Base-by-base conservation (phyloP, 2,113 vertebrate genomes). In the Melanotaenia duboulayi region DNA sequence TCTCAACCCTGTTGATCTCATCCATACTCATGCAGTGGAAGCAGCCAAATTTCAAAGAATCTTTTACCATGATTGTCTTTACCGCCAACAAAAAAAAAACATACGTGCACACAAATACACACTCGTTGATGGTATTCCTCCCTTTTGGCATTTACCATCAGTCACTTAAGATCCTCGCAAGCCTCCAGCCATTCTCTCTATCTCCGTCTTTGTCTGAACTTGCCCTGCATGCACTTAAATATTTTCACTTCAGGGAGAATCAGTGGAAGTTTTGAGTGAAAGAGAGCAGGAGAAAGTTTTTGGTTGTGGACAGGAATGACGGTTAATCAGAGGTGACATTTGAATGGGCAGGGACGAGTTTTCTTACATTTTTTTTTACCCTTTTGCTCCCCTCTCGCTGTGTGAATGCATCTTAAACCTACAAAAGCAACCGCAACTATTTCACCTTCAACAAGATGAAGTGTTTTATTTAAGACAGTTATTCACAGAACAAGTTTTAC, bases 161-260 rank as follows among this genome's bases (percentile, higher is more conserved):
- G 81, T 85, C 92, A 86, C 74, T 90, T 1, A 13, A 81, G 88
- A 81, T 89, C 74, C 69, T 64, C 22, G 28, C 78, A 84, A 88
- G 82, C 90, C 90, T 92, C 90, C 89, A 88, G 81, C 85, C 85
- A 80, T 89, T 88, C 77, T 82, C 67, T 74, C 74, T 17, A 63
- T 75, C 82, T 42, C 58, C 49, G 4, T 79, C 84, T 85, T 59
- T 93, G 94, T 87, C 92, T 87, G 67, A 83, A 93, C 94, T 93
- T 90, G 94, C 81, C 90, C 87, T 52, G 77, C 63, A 46, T 79
- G 84, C 88, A 88, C 89, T 90, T 87, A 90, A 80, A 93, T 90
- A 93, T 93, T 92, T 94, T 87, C 57, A 67, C 93, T 92, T 58
- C 54, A 8, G 92, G 91, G 78, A 37, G 65, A 82, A 84, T 88